A percentile compares a stretch with the other conserved stretches of the same genome.
Conservation (phyloP, 2,888 invertebrate species). For the Glomeris marginata region DNA sequence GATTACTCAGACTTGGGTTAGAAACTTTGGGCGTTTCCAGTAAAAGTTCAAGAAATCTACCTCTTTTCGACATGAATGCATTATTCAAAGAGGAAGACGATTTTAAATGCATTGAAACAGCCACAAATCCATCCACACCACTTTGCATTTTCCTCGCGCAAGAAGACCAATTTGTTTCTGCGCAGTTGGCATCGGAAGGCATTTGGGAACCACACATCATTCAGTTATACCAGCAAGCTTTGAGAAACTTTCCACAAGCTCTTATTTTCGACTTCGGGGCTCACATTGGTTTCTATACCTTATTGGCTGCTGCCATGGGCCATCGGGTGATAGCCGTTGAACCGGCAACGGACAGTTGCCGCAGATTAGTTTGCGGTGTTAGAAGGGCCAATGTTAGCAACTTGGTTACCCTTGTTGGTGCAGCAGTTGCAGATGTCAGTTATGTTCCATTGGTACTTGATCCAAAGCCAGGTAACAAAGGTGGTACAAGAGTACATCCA, state of each 20-base stretch:
- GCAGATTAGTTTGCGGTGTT: slow-evolving; percentile 19
- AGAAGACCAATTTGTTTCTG: slow-evolving; percentile 23
- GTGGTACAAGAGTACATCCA: slow-evolving; percentile 18
- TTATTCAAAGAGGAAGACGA: too few species aligned
- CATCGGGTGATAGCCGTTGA: slow-evolving; percentile 26
- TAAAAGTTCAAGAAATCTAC: too few species aligned
- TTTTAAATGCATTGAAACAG: slow-evolving; percentile 18
- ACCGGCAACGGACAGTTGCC: slow-evolving; percentile 18
- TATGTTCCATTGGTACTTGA: slow-evolving; percentile 19
- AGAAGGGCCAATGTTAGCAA: slow-evolving; percentile 18
- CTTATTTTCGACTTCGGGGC: slow-evolving; percentile 27
- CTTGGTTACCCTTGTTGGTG: slow-evolving; percentile 20
- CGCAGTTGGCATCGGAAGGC: slow-evolving; percentile 20
- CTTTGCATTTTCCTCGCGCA: slow-evolving; percentile 22
- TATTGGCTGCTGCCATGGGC: slow-evolving; percentile 24
- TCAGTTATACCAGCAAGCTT: slow-evolving; percentile 19
- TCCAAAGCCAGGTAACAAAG: slow-evolving; percentile 22
- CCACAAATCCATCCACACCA: slow-evolving; percentile 19
- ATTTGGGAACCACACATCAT: slow-evolving; percentile 26
- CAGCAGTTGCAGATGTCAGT: slow-evolving; percentile 20
- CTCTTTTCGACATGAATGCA: too few species aligned
- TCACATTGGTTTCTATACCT: slow-evolving; percentile 26
- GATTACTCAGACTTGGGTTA: too few species aligned
- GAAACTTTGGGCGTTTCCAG: too few species aligned
- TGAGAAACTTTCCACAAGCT: slow-evolving; percentile 18